Evolutionary conservation across 1,140 invertebrate species (phyloP), one percentile per base, ranked within the genome.

Genomic region (Calliphora vicina): DNA sequence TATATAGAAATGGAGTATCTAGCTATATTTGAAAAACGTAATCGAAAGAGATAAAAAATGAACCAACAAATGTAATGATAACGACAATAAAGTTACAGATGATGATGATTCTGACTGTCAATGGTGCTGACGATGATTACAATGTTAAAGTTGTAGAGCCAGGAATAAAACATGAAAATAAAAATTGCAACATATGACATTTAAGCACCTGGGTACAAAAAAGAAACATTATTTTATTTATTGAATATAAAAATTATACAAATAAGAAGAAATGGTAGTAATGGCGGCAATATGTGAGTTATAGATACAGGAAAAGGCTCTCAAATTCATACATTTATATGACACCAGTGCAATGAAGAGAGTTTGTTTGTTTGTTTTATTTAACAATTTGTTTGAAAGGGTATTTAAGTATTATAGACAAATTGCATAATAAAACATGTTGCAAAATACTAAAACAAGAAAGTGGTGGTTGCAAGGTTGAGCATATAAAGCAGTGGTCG

Each of bases 131-230:
- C 9, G 57, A 61, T 61, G 57, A 61, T 23, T 6, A 20, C 57
- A 17, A 67, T 67, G 20, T 23, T 67, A 23, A 67, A 23, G n/a
- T 67, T 20, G n/a, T 17, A 50, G 57, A 67, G 20, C 2, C 61
- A 6, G 20, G n/a, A 67, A 23, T 20, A 23, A 23, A 67, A 23
- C 61, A 67, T 78, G 35, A 78, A 78, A 43, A 78, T 78, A 23
- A 78, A 78, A 78, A 78, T 45, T 78, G 74, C 74, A 78, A 42
- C 74, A 78, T 78, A 78, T 78, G 74, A 78, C 74, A 43, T 78
- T 78, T 43, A 45, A 78, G 35, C 74, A 78, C 74, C 74, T 78
- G 74, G 42, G 35, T 45, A 67, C 61, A 20, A 67, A 67, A 23
- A 20, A 67, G 23, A 67, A 67, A 13, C 10, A 50, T 17, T 50